Evolutionary conservation across 2,888 invertebrate genomes (phyloP).

Genomic region (Pseudolycoriella hygida): DNA sequence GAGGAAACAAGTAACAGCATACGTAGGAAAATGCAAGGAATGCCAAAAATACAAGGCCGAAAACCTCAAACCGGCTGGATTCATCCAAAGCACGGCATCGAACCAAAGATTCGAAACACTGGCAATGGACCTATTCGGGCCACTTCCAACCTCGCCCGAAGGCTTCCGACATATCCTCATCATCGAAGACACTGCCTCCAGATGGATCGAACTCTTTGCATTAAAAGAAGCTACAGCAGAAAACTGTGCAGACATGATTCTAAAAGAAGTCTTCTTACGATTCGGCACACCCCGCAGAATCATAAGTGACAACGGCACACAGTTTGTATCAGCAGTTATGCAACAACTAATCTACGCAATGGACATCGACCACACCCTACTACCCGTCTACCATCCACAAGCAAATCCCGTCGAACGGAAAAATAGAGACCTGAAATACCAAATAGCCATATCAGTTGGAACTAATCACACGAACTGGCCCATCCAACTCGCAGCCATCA

Average conservation of each 20-base stretch:
- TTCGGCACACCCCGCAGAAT: slow-evolving; percentile 19
- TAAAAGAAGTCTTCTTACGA: slow-evolving; percentile 20
- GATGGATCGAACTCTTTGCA: slow-evolving; percentile 20
- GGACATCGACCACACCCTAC: not conserved
- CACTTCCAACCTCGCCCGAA: slow-evolving; percentile 11
- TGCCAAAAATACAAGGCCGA: slow-evolving; percentile 15
- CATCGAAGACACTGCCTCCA: slow-evolving; percentile 9
- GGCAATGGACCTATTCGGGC: slow-evolving; percentile 16
- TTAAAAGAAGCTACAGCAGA: slow-evolving; percentile 16
- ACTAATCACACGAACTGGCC: no score
- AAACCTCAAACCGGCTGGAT: slow-evolving; percentile 13
- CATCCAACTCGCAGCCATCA: no score
- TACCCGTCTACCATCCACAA: slow-evolving; percentile 20
- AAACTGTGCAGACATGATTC: slow-evolving; percentile 14
- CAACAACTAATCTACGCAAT: slow-evolving; percentile 15
- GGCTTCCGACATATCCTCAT: slow-evolving; percentile 7
- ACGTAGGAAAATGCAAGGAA: slow-evolving; percentile 13
- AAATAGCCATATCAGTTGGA: no score
- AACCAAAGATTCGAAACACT: slow-evolving; percentile 15
- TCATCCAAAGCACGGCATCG: slow-evolving; percentile 15
- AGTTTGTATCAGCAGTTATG: slow-evolving; percentile 20
- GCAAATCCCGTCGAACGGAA: slow-evolving; percentile 20
- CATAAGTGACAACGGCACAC: slow-evolving; percentile 20
- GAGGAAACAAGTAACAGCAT: slow-evolving; percentile 12
- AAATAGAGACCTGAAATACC: no score